These are phyloP conservation scores for Pseudochirops cupreus DNA, from an alignment of 2,797 vertebrate genomes.

Conservation along the genomic window DNA sequence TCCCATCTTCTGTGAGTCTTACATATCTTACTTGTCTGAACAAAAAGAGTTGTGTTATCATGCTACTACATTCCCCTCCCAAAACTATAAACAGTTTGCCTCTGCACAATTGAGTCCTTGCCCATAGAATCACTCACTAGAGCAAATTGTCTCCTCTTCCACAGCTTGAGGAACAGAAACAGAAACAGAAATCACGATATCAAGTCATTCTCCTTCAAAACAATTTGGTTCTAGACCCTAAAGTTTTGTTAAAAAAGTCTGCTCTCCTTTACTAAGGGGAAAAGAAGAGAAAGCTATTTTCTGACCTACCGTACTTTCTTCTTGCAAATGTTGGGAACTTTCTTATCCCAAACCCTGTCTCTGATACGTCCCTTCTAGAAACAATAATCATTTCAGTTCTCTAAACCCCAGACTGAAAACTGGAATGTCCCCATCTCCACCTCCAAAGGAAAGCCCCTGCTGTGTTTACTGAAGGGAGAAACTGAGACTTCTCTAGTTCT, in stretches of 20 bases:
- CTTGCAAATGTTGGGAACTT: background rate
- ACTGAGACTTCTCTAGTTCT: background rate
- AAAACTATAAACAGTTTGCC: background rate
- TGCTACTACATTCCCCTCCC: background rate
- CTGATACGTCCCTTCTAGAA: background rate
- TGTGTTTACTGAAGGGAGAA: background rate
- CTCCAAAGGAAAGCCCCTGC: background rate
- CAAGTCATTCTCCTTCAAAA: background rate
- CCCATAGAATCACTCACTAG: background rate
- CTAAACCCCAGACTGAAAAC: background rate
- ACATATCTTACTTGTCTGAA: background rate
- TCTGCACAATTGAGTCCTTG: background rate
- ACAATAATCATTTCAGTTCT: background rate
- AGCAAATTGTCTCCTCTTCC: background rate
- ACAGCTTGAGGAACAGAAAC: background rate
- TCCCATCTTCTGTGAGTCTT: background rate
- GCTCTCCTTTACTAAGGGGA: background rate
- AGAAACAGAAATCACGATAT: background rate
- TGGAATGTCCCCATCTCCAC: background rate
- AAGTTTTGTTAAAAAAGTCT: background rate
- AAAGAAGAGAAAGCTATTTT: background rate
- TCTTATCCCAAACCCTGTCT: background rate
- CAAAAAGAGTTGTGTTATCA: background rate
- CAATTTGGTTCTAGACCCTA: background rate
- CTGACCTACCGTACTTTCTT: background rate